Evolutionary conservation across 2,888 invertebrate species (phyloP).

Genomic region (Ichneumon xanthorius): DNA sequence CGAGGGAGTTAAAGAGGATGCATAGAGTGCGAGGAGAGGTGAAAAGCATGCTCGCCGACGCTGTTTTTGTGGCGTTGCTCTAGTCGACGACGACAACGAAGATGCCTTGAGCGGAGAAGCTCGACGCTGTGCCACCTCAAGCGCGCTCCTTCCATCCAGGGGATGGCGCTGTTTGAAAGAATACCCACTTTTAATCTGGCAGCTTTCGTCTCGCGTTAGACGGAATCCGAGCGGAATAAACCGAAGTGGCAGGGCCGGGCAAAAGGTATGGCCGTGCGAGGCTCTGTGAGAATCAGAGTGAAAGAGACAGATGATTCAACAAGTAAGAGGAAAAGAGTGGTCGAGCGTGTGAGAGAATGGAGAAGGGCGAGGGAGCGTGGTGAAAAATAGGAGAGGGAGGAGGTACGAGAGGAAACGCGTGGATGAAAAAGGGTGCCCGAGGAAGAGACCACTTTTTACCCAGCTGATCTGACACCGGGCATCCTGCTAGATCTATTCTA

Average conservation of each 20-base stretch:
- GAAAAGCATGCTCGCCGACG: constrained; percentile 15
- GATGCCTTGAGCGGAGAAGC: constrained; percentile 19
- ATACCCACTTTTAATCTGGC: constrained; percentile 81
- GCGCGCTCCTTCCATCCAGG: constrained; percentile 49
- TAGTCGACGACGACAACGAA: constrained; percentile 18
- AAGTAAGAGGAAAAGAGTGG: constrained; percentile 32
- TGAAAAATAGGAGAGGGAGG: not conserved
- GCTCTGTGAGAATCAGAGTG: constrained; percentile 68
- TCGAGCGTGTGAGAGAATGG: constrained; percentile 36
- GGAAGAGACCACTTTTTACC: constrained; percentile 69
- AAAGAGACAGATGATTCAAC: constrained; percentile 59
- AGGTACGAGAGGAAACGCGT: constrained; percentile 11
- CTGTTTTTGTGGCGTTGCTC: constrained; percentile 11
- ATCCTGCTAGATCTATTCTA: constrained; percentile 65
- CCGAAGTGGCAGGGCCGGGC: constrained; percentile 72
- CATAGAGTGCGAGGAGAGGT: not conserved
- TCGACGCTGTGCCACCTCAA: constrained; percentile 28
- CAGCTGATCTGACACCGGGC: constrained; percentile 68
- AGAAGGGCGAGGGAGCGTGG: not conserved
- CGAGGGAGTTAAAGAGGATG: constrained; percentile 24
- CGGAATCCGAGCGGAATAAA: constrained; percentile 76
- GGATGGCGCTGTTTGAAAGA: constrained; percentile 73
- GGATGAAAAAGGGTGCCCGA: constrained; percentile 66
- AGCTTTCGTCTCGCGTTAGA: constrained; percentile 74
- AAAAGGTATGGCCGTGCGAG: constrained; percentile 47